Conservation (phyloP, 2,888 invertebrate genomes). For the Hipparchia semele region DNA sequence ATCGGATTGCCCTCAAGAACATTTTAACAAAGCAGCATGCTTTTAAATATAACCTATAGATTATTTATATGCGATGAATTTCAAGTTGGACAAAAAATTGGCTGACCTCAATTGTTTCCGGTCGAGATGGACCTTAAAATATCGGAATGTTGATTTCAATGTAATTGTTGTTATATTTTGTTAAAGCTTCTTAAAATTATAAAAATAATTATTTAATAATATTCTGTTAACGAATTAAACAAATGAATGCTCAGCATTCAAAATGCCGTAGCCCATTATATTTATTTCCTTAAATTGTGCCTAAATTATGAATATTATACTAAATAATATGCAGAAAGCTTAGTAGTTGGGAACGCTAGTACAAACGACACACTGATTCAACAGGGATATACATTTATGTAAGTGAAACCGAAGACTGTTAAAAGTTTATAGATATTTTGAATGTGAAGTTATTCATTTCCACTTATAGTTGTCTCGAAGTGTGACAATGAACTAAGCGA, state of each 20-base stretch:
- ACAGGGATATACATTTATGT: slow-evolving; percentile 77
- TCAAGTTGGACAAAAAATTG: neutral
- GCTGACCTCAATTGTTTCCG: slow-evolving; percentile 38
- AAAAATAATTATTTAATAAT: slow-evolving; percentile 34
- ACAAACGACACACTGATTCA: slow-evolving; percentile 76
- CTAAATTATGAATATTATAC: slow-evolving; percentile 39
- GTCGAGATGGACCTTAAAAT: slow-evolving; percentile 39
- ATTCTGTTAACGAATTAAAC: slow-evolving; percentile 14
- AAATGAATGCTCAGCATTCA: slow-evolving; percentile 27
- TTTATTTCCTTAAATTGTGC: slow-evolving; percentile 54
- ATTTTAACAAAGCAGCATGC: neutral
- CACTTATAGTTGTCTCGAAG: slow-evolving; percentile 56
- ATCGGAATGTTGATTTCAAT: slow-evolving; percentile 37
- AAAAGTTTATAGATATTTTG: slow-evolving; percentile 76
- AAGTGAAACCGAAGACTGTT: slow-evolving; percentile 81
- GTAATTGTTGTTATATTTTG: slow-evolving; percentile 43
- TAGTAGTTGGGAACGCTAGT: slow-evolving; percentile 71
- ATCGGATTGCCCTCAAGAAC: too few relatives aligned
- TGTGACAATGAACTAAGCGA: slow-evolving; percentile 58
- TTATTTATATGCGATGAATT: neutral
- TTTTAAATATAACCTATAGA: neutral
- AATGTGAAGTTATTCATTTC: slow-evolving; percentile 56
- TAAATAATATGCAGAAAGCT: slow-evolving; percentile 51
- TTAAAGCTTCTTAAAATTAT: slow-evolving; percentile 45
- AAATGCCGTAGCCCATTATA: slow-evolving; percentile 39